These are phyloP conservation scores for Perizoma flavofasciatum DNA, from an alignment of 2,888 invertebrate species.

Conservation along the genomic window DNA sequence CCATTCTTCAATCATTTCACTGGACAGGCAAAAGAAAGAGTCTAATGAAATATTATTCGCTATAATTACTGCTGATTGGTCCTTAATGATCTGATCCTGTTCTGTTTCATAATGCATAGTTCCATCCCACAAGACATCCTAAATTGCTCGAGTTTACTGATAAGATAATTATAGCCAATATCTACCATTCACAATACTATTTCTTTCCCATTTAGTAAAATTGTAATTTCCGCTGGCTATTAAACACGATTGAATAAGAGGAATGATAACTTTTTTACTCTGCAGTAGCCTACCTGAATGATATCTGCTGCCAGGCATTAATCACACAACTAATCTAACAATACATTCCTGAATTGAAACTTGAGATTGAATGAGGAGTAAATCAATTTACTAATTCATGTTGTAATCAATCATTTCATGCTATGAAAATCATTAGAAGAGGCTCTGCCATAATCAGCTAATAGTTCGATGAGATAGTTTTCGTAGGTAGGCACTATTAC, in stretches of 20 bases:
- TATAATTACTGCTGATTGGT: conserved; percentile 16
- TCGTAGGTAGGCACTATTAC: too few species aligned
- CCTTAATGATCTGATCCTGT: conserved; percentile 14
- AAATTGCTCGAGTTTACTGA: too few species aligned
- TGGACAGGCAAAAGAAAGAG: conserved; percentile 11
- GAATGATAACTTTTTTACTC: too few species aligned
- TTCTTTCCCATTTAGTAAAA: too few species aligned
- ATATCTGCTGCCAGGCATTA: too few species aligned
- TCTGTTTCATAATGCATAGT: not conserved
- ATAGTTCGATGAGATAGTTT: too few species aligned
- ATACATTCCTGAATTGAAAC: conserved; percentile 14
- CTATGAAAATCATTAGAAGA: conserved; percentile 12
- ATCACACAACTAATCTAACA: conserved; percentile 10
- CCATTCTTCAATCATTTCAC: conserved; percentile 10
- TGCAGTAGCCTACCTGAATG: not conserved
- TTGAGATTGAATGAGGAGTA: conserved; percentile 17
- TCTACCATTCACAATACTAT: too few species aligned
- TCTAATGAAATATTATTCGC: conserved; percentile 21
- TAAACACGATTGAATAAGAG: too few species aligned
- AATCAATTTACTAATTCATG: conserved; percentile 32
- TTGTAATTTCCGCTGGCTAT: too few species aligned
- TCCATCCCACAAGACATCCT: too few species aligned
- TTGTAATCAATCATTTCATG: conserved; percentile 28
- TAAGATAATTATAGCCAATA: too few species aligned
- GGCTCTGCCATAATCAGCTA: not conserved